Conservation (phyloP, 2,888 invertebrate genomes). For the Dorcus parallelipipedus region DNA sequence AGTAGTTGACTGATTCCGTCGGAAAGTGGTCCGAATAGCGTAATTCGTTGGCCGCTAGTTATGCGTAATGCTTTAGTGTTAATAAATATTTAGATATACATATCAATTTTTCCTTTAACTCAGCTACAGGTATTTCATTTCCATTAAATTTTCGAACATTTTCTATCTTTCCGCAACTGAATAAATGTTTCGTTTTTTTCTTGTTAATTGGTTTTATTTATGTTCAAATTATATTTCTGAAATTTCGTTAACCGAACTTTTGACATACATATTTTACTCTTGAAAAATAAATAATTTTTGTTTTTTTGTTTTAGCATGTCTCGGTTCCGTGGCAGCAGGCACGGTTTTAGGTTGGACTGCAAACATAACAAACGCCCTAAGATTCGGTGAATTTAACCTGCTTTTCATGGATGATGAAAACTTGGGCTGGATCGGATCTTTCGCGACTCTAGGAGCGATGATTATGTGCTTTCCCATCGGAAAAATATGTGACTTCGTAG, state of each 20-base stretch:
- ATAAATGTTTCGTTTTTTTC: no score
- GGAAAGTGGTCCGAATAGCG: no score
- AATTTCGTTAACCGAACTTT: background rate
- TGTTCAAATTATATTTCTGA: no score
- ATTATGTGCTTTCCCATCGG: constrained; percentile 72
- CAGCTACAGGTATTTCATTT: background rate
- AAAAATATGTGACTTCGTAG: constrained; percentile 50
- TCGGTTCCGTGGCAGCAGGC: constrained; percentile 77
- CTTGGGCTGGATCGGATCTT: constrained; percentile 70
- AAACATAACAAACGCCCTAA: constrained; percentile 58
- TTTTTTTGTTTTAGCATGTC: constrained; percentile 56
- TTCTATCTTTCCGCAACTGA: no score
- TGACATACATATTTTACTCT: background rate
- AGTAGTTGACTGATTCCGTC: no score
- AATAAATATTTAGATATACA: no score
- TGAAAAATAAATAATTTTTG: background rate
- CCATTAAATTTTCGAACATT: no score
- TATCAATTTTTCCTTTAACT: no score
- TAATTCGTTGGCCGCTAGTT: no score
- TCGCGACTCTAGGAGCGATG: constrained; percentile 70
- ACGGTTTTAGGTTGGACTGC: constrained; percentile 76
- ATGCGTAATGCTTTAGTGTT: no score
- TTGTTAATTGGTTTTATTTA: no score
- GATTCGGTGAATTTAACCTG: constrained; percentile 51
- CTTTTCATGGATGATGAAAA: constrained; percentile 53